Conservation (phyloP, 2,888 invertebrate species). For the Celastrina argiolus region DNA sequence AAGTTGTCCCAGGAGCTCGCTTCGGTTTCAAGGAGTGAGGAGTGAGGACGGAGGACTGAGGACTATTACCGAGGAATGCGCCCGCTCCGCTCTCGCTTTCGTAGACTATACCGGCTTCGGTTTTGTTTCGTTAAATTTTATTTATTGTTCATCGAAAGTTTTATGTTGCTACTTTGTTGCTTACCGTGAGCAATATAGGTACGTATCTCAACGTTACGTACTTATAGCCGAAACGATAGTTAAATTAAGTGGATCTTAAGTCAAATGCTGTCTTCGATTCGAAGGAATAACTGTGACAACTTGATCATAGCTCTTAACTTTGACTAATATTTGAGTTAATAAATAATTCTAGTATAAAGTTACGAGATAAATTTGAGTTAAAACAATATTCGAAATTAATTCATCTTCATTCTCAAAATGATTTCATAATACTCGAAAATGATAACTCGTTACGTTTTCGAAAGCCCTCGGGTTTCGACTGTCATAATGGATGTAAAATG, state of each 20-base stretch:
- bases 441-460: slow-evolving; percentile 16
- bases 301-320: too few relatives aligned
- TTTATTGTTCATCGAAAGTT: slow-evolving; percentile 18
- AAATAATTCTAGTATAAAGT: background rate
- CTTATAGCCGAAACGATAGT: too few relatives aligned
- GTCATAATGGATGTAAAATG: slow-evolving; percentile 18
- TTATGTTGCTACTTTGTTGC: background rate
- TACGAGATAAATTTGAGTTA: background rate
- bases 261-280: too few relatives aligned
- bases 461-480: slow-evolving; percentile 3
- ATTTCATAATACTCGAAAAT: background rate
- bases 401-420: background rate
- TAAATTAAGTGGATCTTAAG: too few relatives aligned
- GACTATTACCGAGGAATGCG: slow-evolving; percentile 70
- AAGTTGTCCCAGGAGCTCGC: slow-evolving; percentile 45
- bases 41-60: too few relatives aligned
- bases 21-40: slow-evolving; percentile 60
- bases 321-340: too few relatives aligned
- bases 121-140: slow-evolving; percentile 5
- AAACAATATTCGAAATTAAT: background rate
- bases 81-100: slow-evolving; percentile 67
- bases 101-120: slow-evolving; percentile 34
- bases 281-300: too few relatives aligned
- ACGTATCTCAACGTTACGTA: too few relatives aligned
- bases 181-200: background rate